Evolutionary conservation across 2,888 invertebrate species (phyloP), one percentile per base, ranked within the genome.

Genomic region (Tipula confusa): DNA sequence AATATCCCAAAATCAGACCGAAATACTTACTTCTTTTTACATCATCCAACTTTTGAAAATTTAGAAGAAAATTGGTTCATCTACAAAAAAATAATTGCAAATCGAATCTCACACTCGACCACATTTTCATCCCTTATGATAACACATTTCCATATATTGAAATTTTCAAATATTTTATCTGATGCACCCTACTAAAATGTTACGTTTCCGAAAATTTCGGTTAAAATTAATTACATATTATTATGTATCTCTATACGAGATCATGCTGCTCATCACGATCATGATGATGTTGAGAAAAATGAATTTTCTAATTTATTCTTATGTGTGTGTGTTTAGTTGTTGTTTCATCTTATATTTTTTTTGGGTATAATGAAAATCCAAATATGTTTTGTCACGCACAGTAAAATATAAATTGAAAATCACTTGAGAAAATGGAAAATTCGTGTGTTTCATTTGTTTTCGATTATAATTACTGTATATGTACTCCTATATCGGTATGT

Each of bases 331-430:
- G 15, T 2, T n/a, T n/a, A 11, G 36, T 36, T 43, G 43, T n/a
- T 38, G 6, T 38, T 43, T 43, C 43, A 15, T 15, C 38, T 43
- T 43, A n/a, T 15, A 11, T 36, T 36, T 36, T 36, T 36, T 36
- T 43, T 15, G n/a, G 13, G 1, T 64, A 24, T 64, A 64, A 64
- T 64, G 64, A 64, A 64, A 64, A 64, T 64, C 18, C 24, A 24
- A 64, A 64, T 64, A 64, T 64, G 64, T 64, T 64, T 64, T 64
- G 64, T 64, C 64, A 64, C 64, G 64, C 64, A 64, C 64, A 64
- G 24, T 64, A 64, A 64, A 64, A 64, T 64, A 64, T 64, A 64
- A 64, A 64, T 64, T 64, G 64, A 64, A 64, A 64, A 64, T 64
- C 64, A 64, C 64, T 64, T 64, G 64, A 64, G 64, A 24, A 64